phyloP scores from a whole-genome alignment of 2,888 invertebrate genomes.

The Drosophila merina region DNA sequence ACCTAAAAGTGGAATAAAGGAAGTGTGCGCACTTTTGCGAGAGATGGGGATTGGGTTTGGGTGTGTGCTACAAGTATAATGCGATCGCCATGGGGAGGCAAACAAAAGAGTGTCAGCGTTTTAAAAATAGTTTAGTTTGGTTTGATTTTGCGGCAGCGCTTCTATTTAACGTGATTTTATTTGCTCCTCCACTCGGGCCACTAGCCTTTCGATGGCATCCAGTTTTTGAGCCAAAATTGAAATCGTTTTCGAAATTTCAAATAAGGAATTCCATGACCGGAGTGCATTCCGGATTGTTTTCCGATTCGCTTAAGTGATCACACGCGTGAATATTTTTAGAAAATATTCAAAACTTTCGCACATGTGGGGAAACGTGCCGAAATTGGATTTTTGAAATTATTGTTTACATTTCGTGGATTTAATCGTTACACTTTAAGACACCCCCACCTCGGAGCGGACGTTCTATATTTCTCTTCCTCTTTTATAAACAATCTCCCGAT shows the following conservation, averaged over 20 bases:
- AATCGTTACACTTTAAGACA: conserved; percentile 75
- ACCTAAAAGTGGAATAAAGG: conserved; percentile 72
- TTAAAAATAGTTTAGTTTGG: conserved; percentile 69
- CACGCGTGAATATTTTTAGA: conserved; percentile 58
- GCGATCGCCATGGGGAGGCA: conserved; percentile 41
- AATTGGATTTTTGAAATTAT: conserved; percentile 65
- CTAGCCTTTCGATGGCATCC: conserved; percentile 31
- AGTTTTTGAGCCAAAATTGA: conserved; percentile 38
- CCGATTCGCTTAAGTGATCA: conserved; percentile 54
- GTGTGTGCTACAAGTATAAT: conserved; percentile 12
- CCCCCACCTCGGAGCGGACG: conserved; percentile 57
- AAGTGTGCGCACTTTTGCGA: conserved; percentile 60
- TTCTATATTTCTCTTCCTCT: conserved; percentile 78
- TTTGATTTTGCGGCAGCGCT: conserved; percentile 58
- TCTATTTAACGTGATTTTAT: conserved; percentile 67
- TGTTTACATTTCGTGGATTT: conserved; percentile 71
- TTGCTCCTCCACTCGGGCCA: conserved; percentile 26
- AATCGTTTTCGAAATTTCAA: not conserved
- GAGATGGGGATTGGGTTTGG: not conserved
- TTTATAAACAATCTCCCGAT: conserved; percentile 71
- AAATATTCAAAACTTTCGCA: conserved; percentile 70
- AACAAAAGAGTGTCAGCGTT: conserved; percentile 77
- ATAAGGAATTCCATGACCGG: conserved; percentile 21
- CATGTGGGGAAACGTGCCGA: conserved; percentile 76
- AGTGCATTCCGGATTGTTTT: conserved; percentile 61